These are phyloP conservation scores for Centrocercus urophasianus DNA, from an alignment of 2,113 vertebrate genomes.

Conservation along the genomic window DNA sequence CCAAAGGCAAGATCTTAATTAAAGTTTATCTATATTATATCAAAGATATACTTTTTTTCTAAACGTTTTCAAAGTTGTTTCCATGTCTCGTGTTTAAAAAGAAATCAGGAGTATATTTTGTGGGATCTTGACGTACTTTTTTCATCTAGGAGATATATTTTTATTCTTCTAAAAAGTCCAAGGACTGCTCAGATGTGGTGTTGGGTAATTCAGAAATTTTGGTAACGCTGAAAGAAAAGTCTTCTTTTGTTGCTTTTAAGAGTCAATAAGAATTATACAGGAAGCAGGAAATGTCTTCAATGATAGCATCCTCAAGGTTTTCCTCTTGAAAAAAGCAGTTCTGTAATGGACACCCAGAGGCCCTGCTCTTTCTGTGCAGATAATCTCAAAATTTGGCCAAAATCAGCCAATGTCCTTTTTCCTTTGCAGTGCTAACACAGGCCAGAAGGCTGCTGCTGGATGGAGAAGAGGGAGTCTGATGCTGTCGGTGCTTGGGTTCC, in stretches of 20 bases:
- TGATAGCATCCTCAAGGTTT: slow-evolving; percentile 32
- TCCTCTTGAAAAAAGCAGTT: slow-evolving; percentile 25
- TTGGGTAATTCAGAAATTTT: background rate
- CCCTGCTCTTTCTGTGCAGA: background rate
- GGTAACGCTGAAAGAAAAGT: background rate
- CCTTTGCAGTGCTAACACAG: background rate
- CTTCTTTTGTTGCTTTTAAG: background rate
- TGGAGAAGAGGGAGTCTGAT: background rate
- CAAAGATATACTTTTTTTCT: slow-evolving; percentile 10
- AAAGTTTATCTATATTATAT: slow-evolving; percentile 60
- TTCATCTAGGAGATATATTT: background rate
- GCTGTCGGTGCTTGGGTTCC: background rate
- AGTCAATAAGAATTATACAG: background rate
- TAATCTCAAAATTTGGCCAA: background rate
- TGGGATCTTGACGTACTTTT: background rate
- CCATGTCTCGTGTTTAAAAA: slow-evolving; percentile 1
- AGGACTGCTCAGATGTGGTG: background rate
- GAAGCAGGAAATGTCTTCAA: slow-evolving; percentile 26
- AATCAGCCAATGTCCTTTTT: background rate
- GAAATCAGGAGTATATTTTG: background rate
- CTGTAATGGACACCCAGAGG: background rate
- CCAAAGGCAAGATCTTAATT: slow-evolving; percentile 60
- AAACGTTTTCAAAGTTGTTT: slow-evolving; percentile 9
- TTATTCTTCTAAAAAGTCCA: background rate
- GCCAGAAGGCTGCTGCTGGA: background rate